Evolutionary conservation across 2,888 invertebrate genomes (phyloP).

Genomic region (Leptinotarsa rubiginosa): DNA sequence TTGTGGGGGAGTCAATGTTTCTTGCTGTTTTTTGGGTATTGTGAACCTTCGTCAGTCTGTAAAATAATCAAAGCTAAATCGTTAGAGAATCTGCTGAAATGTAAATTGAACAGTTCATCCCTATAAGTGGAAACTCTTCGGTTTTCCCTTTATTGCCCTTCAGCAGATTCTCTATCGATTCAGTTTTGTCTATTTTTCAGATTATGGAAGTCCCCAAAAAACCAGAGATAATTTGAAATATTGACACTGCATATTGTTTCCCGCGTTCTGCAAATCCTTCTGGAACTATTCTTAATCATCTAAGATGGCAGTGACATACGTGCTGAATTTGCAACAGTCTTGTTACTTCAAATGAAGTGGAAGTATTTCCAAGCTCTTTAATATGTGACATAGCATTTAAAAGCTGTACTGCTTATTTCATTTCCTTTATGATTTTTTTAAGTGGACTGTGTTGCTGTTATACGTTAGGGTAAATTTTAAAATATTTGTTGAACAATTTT

Average conservation of each 20-base stretch:
- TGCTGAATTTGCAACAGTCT: neutral
- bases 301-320: neutral
- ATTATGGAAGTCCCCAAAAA: too few species aligned
- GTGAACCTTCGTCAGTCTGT: too few species aligned
- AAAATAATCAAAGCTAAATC: too few species aligned
- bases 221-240: too few species aligned
- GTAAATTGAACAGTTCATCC: too few species aligned
- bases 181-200: too few species aligned
- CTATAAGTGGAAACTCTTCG: too few species aligned
- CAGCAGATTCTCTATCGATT: too few species aligned
- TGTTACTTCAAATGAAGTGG: slow-evolving; percentile 11
- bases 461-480: slow-evolving; percentile 52
- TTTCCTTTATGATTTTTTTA: slow-evolving; percentile 50
- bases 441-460: slow-evolving; percentile 59
- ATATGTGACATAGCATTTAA: slow-evolving; percentile 41
- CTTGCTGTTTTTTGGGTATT: too few species aligned
- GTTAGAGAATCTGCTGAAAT: too few species aligned
- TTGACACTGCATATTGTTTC: neutral
- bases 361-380: slow-evolving; percentile 40
- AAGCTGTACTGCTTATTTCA: slow-evolving; percentile 55
- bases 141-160: too few species aligned
- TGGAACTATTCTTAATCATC: neutral
- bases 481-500: slow-evolving; percentile 53
- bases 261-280: neutral
- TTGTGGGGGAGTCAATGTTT: too few species aligned